Conservation (phyloP, 2,113 vertebrate species). For the Hyla sarda region DNA sequence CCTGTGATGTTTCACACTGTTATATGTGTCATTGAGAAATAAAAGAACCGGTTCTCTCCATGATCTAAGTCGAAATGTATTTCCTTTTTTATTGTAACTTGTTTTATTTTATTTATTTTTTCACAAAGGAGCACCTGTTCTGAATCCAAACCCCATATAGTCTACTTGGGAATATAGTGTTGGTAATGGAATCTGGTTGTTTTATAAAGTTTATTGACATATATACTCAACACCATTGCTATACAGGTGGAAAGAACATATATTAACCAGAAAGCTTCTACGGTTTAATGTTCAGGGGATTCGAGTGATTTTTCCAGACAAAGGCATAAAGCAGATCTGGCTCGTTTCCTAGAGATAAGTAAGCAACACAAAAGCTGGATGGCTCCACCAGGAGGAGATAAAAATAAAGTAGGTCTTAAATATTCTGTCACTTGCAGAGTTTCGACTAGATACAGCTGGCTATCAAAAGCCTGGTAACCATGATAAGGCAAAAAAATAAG, state of each 20-base stretch:
- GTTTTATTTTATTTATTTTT: no score
- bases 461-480: no score
- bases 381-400: slow-evolving; percentile 16
- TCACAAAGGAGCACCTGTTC: background rate
- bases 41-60: background rate
- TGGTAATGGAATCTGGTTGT: background rate
- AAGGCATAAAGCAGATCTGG: slow-evolving; percentile 4
- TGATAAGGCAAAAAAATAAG: slow-evolving; percentile 2
- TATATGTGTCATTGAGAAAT: slow-evolving; percentile 12
- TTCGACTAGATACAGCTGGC: background rate
- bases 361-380: slow-evolving; percentile 9
- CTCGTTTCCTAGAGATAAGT: slow-evolving; percentile 7
- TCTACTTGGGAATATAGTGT: background rate
- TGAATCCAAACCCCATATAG: background rate
- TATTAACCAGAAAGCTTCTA: background rate
- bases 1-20: slow-evolving; percentile 34
- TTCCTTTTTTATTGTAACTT: background rate
- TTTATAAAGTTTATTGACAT: background rate
- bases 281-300: background rate
- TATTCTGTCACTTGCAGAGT: slow-evolving; percentile 21
- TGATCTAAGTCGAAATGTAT: slow-evolving; percentile 32
- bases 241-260: background rate
- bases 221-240: background rate
- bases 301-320: slow-evolving; percentile 12
- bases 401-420: slow-evolving; percentile 11